A percentile compares a stretch with the other conserved stretches of the same genome.
Conservation (phyloP, 2,797 vertebrate species). For the Clarias pachynema region DNA sequence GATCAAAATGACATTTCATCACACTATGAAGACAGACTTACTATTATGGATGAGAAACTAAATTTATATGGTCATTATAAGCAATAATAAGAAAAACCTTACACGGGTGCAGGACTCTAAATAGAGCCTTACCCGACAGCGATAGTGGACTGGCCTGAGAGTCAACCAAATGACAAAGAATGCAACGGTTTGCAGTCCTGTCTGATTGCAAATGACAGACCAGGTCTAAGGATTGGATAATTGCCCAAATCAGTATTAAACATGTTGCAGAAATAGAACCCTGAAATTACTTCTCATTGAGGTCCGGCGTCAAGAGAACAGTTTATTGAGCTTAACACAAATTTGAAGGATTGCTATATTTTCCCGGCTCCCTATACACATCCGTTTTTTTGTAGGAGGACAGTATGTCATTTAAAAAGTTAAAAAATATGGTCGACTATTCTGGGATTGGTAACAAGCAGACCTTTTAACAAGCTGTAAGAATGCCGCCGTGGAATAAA, state of each 20-base stretch:
- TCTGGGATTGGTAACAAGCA: constrained; percentile 50
- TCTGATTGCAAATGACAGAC: constrained; percentile 28
- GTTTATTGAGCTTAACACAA: constrained; percentile 31
- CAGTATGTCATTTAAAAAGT: constrained; percentile 49
- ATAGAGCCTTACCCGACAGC: constrained; percentile 15
- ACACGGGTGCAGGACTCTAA: not conserved
- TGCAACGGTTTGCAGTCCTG: constrained; percentile 6
- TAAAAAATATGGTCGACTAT: constrained; percentile 25
- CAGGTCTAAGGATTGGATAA: constrained; percentile 20
- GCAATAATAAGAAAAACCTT: not conserved
- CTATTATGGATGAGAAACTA: not conserved
- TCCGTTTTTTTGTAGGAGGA: constrained; percentile 40
- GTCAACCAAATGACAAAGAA: constrained; percentile 20
- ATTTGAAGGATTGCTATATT: constrained; percentile 31
- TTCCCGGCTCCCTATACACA: constrained; percentile 40
- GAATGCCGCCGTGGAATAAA: constrained; percentile 40
- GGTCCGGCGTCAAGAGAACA: not conserved
- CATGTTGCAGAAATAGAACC: constrained; percentile 31
- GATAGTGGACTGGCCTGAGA: constrained; percentile 16
- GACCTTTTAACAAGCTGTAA: constrained; percentile 51
- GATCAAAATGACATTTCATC: not conserved
- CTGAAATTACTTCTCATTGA: constrained; percentile 17
- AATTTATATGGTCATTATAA: constrained; percentile 9
- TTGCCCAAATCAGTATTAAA: constrained; percentile 38
- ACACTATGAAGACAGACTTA: constrained; percentile 17